Percentiles rank a stretch among this genome's conserved stretches.
Evolutionary conservation across 1,140 invertebrate species (phyloP).

Genomic region (Telenomus remus): DNA sequence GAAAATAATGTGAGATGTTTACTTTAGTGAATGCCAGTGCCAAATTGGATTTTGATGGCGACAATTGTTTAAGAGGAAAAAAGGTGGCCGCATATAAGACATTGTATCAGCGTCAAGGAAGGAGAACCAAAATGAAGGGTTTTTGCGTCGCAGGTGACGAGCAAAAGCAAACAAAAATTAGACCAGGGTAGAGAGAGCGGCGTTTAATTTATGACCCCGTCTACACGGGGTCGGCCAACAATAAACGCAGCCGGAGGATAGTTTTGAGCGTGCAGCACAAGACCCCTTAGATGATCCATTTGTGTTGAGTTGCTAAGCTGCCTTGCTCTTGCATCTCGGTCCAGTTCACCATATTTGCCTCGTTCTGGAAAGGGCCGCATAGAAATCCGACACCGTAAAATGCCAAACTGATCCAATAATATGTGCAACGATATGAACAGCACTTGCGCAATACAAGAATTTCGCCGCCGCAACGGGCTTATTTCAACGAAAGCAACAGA

Average conservation of each 20-base stretch:
- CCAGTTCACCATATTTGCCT: slow-evolving; percentile 17
- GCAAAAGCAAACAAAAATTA: slow-evolving; percentile 56
- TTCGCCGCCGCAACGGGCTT: slow-evolving; percentile 44
- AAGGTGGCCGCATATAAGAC: too few species aligned
- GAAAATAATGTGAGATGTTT: background rate
- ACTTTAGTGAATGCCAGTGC: too few species aligned
- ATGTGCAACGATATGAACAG: slow-evolving; percentile 39
- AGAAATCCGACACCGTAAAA: slow-evolving; percentile 47
- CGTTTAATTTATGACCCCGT: slow-evolving; percentile 46
- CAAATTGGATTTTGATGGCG: background rate
- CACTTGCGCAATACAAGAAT: slow-evolving; percentile 26
- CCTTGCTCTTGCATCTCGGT: slow-evolving; percentile 1
- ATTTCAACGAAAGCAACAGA: slow-evolving; percentile 53
- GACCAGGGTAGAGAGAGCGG: slow-evolving; percentile 20
- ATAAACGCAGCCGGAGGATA: slow-evolving; percentile 10
- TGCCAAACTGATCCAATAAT: slow-evolving; percentile 51
- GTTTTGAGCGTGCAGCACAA: slow-evolving; percentile 1
- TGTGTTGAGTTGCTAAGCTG: background rate
- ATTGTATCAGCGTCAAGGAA: too few species aligned
- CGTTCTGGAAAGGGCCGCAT: slow-evolving; percentile 33
- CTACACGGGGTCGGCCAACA: slow-evolving; percentile 35
- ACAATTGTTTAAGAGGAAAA: too few species aligned
- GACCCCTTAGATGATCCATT: background rate
- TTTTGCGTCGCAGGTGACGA: slow-evolving; percentile 36
- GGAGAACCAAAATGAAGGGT: too few species aligned